Evolutionary conservation across 2,888 invertebrate species (phyloP).

Genomic region (Tetropium fuscum): DNA sequence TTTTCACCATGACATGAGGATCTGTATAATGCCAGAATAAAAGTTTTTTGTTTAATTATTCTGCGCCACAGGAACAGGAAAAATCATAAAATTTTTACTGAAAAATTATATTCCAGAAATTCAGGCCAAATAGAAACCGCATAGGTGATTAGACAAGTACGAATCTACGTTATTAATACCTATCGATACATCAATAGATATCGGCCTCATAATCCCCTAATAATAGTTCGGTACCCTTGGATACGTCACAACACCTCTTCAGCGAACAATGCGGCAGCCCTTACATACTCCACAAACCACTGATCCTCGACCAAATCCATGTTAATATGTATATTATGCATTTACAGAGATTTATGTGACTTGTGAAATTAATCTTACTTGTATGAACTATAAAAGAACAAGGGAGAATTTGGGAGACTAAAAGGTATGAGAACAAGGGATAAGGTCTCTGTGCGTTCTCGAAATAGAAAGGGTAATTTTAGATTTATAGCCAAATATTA

Average conservation of each 20-base stretch:
- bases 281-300: constrained; percentile 57
- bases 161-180: constrained; percentile 44
- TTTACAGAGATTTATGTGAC: constrained; percentile 59
- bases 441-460: constrained; percentile 22
- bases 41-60: too few relatives aligned
- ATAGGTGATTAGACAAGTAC: constrained; percentile 1
- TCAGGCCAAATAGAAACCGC: too few relatives aligned
- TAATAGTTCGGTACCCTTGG: constrained; percentile 55
- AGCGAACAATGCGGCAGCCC: constrained; percentile 57
- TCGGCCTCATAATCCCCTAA: constrained; percentile 56
- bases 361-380: constrained; percentile 52
- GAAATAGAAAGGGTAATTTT: constrained; percentile 37
- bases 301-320: constrained; percentile 59
- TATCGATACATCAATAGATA: constrained; percentile 59
- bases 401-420: constrained; percentile 9
- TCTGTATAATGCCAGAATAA: too few relatives aligned
- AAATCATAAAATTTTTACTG: too few relatives aligned
- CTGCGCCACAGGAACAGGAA: too few relatives aligned
- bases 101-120: too few relatives aligned
- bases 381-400: constrained; percentile 29
- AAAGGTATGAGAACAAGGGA: constrained; percentile 37
- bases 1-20: too few relatives aligned
- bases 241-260: constrained; percentile 63
- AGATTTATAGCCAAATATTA: constrained; percentile 38
- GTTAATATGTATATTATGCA: constrained; percentile 60